Percentiles rank a stretch among this genome's conserved stretches.
phyloP scores from a whole-genome alignment of 2,113 vertebrate species.

The Pogona vitticeps region DNA sequence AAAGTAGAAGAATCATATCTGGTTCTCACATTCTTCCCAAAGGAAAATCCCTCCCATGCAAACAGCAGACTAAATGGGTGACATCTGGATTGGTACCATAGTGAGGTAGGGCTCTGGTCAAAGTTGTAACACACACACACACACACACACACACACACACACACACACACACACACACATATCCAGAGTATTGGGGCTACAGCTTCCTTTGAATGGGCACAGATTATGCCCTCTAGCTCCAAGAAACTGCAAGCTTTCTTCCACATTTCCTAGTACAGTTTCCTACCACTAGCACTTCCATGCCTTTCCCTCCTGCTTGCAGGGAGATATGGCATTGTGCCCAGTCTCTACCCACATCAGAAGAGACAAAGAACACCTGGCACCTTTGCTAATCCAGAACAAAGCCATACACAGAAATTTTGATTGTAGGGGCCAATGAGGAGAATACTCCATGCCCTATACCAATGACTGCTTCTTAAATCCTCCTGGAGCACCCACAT shows the following conservation, averaged over 20 bases:
- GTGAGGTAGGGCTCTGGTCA: too few species aligned
- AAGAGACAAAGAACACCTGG: neutral
- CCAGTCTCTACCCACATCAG: neutral
- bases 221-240: neutral
- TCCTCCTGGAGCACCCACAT: neutral
- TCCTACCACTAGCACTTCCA: neutral
- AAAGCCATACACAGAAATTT: neutral
- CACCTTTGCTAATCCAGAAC: constrained; percentile 7
- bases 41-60: neutral
- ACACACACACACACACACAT: too few species aligned
- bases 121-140: too few species aligned
- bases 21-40: too few species aligned
- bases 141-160: too few species aligned
- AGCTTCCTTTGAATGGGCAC: too few species aligned
- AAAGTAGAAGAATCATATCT: too few species aligned
- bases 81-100: too few species aligned
- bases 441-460: neutral
- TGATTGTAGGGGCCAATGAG: neutral
- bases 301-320: constrained; percentile 6
- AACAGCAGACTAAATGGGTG: neutral
- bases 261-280: neutral
- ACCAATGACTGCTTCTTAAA: neutral
- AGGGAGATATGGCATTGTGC: neutral
- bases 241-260: neutral
- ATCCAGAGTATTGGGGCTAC: too few species aligned